Conservation (phyloP, 1,140 invertebrate genomes). For the Myzus persicae region DNA sequence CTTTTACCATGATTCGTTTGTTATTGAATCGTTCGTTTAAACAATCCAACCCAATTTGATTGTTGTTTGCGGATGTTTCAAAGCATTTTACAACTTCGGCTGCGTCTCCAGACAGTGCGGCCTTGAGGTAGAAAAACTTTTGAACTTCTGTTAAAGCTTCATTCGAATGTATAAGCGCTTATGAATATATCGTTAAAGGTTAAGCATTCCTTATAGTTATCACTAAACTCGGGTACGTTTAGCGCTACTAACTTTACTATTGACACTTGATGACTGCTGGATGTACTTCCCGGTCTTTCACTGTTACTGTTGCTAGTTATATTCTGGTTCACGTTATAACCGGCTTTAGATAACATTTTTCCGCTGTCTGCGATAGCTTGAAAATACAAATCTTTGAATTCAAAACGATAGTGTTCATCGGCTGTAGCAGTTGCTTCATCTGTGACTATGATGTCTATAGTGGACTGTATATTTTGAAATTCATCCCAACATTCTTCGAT, state of each 20-base stretch:
- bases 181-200: not conserved
- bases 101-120: not conserved
- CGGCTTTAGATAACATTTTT: not conserved
- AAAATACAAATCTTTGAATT: not conserved
- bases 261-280: not conserved
- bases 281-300: not conserved
- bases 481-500: too few relatives aligned
- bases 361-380: not conserved
- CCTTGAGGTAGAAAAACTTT: not conserved
- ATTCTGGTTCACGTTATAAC: not conserved
- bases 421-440: too few relatives aligned
- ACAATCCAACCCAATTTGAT: not conserved
- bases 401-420: too few relatives aligned
- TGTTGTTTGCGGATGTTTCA: not conserved
- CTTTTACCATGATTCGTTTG: not conserved
- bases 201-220: not conserved
- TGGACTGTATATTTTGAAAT: too few relatives aligned
- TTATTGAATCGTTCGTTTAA: not conserved
- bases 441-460: too few relatives aligned
- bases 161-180: not conserved
- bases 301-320: not conserved
- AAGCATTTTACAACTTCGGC: not conserved
- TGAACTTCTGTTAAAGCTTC: not conserved
- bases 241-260: not conserved
- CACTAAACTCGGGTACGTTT: not conserved